Evolutionary conservation across 1,140 invertebrate genomes (phyloP), one percentile per base, ranked within the genome.

Genomic region (Amyelois transitella): DNA sequence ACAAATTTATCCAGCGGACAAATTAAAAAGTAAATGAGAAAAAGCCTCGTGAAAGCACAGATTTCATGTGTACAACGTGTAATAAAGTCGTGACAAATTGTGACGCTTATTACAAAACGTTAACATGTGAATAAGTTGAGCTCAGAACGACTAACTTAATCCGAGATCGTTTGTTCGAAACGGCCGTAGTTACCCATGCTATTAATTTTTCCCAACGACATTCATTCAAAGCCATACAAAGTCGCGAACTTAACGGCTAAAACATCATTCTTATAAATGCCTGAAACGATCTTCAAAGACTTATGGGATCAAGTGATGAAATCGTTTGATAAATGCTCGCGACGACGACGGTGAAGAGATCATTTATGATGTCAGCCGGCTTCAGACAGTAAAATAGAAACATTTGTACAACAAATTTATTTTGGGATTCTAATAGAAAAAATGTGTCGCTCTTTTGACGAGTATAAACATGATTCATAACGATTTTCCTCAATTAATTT

Each of bases 161-260:
- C 44, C 47, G 25, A 28, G 25, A 28, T 28, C 25, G 63, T 65
- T 64, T 60, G 55, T 6, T 38, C 63, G 53, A 72, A 64, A 65
- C 53, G 50, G 60, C 59, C 52, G 51, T 55, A 50, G 53, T 70
- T 64, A 73, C 59, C 62, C 55, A 61, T 58, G 38, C 62, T 65
- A 66, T 72, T 69, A 74, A 66, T 69, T 66, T 69, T 72, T 63
- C 66, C 49, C 18, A 61, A 61, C 66, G 63, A 69, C 61, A 72
- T 61, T 56, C 54, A 61, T 66, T 64, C 2, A 8, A 38, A 38
- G 32, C 1, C 32, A 24, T 24, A 24, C 51, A 51, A 61, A 63
- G 54, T 56, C 65, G 17, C 45, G 47, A 59, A 58, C 21, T 64
- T 59, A 51, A 66, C 55, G 60, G 28, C 54, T 55, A 62, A 66